phyloP scores from a whole-genome alignment of 2,113 vertebrate species.

The Murina feae region DNA sequence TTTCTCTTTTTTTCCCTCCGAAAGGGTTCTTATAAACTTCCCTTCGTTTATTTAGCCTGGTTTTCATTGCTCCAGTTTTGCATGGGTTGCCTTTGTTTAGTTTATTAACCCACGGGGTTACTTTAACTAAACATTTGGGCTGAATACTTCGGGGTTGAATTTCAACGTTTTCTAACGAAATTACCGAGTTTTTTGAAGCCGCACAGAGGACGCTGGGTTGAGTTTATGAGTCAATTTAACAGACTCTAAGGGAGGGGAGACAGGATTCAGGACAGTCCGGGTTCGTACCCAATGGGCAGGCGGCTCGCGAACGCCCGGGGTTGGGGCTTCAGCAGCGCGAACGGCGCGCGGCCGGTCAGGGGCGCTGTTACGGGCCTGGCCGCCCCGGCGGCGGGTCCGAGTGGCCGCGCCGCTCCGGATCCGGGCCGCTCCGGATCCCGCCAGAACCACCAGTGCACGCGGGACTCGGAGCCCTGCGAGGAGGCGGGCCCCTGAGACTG shows the following conservation, averaged over 20 bases:
- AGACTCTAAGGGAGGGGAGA: constrained; percentile 77
- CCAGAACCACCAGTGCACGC: rapidly evolving
- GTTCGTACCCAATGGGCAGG: constrained; percentile 63
- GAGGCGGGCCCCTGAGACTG: neutral
- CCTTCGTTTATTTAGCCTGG: constrained; percentile 97
- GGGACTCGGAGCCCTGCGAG: neutral
- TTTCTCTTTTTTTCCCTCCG: constrained; percentile 79
- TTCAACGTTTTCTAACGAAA: constrained; percentile 92
- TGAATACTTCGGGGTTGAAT: constrained; percentile 90
- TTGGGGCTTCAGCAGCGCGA: neutral
- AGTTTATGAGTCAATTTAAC: constrained; percentile 87
- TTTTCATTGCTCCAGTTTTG: constrained; percentile 98
- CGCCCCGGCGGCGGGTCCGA: neutral
- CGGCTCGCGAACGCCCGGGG: constrained; percentile 14
- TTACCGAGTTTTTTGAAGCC: constrained; percentile 87
- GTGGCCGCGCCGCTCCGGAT: rapidly evolving
- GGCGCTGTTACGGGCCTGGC: neutral
- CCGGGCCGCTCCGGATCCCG: rapidly evolving
- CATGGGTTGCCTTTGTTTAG: constrained; percentile 98
- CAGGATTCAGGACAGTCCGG: constrained; percentile 78
- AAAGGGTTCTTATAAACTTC: constrained; percentile 95
- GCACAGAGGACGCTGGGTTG: constrained; percentile 86
- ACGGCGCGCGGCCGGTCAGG: neutral
- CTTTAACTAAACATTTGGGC: constrained; percentile 95
- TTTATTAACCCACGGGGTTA: constrained; percentile 99